Conservation (phyloP, 1,140 invertebrate genomes). For the Zaprionus africanus region DNA sequence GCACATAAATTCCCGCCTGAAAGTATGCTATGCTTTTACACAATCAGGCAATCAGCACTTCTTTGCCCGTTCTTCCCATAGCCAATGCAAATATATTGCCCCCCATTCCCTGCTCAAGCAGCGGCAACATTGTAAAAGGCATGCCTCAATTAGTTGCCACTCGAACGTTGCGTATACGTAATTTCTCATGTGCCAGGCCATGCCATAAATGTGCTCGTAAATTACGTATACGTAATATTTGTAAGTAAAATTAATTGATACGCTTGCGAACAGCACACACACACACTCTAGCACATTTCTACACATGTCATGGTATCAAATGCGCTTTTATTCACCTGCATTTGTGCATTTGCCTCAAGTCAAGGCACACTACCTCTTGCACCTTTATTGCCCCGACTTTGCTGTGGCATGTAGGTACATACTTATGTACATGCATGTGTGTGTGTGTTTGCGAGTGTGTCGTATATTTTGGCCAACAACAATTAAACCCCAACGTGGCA, state of each 20-base stretch:
- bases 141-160: background rate
- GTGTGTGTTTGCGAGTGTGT: slow-evolving; percentile 34
- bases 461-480: slow-evolving; percentile 73
- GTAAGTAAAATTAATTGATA: slow-evolving; percentile 57
- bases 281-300: slow-evolving; percentile 19
- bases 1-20: background rate
- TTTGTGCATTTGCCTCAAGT: slow-evolving; percentile 54
- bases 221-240: slow-evolving; percentile 64
- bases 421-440: slow-evolving; percentile 17
- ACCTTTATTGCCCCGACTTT: slow-evolving; percentile 48
- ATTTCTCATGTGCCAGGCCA: slow-evolving; percentile 1
- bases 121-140: background rate
- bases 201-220: slow-evolving; percentile 43
- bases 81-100: background rate
- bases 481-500: slow-evolving; percentile 73
- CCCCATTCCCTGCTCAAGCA: background rate
- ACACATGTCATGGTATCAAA: slow-evolving; percentile 24
- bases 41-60: too few relatives aligned
- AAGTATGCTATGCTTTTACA: background rate
- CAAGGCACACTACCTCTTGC: slow-evolving; percentile 28
- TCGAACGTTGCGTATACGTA: slow-evolving; percentile 32
- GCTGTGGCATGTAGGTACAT: background rate
- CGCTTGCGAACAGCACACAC: slow-evolving; percentile 1
- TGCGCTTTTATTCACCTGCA: slow-evolving; percentile 14
- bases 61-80: too few relatives aligned